phyloP scores from a whole-genome alignment of 2,888 invertebrate species.

The Neoaliturus tenellus region DNA sequence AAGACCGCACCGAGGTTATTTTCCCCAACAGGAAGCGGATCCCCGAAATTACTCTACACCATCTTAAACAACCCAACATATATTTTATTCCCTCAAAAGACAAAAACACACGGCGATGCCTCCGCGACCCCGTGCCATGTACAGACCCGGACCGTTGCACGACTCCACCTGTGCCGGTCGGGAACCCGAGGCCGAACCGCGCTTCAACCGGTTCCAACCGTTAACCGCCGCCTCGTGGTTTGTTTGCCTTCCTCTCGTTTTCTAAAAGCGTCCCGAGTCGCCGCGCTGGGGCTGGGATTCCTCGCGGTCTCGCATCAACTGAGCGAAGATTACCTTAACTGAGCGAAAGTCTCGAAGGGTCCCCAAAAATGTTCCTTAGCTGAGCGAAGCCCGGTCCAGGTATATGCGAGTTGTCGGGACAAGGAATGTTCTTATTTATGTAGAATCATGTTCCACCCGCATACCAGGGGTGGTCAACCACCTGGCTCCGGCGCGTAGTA shows the following conservation, averaged over 20 bases:
- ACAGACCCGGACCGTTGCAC: not conserved
- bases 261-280: not conserved
- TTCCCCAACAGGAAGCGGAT: too few relatives aligned
- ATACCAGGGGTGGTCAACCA: not conserved
- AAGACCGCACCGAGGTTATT: too few relatives aligned
- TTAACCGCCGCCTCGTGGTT: constrained; percentile 22
- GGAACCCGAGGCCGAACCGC: not conserved
- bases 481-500: constrained; percentile 15
- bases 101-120: too few relatives aligned
- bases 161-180: not conserved
- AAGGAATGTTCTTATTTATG: not conserved
- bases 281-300: not conserved
- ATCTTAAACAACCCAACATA: too few relatives aligned
- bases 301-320: not conserved
- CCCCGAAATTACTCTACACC: too few relatives aligned
- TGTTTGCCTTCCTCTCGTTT: constrained; percentile 31
- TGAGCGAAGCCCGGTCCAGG: not conserved
- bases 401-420: not conserved
- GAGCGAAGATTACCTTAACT: not conserved
- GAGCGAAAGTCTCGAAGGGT: not conserved
- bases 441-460: not conserved
- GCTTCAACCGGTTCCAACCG: not conserved
- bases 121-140: not conserved
- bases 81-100: too few relatives aligned
- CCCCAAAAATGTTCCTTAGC: not conserved